Base-by-base conservation (phyloP, 1,140 invertebrate genomes). In the Drosophila pseudoananassae region DNA sequence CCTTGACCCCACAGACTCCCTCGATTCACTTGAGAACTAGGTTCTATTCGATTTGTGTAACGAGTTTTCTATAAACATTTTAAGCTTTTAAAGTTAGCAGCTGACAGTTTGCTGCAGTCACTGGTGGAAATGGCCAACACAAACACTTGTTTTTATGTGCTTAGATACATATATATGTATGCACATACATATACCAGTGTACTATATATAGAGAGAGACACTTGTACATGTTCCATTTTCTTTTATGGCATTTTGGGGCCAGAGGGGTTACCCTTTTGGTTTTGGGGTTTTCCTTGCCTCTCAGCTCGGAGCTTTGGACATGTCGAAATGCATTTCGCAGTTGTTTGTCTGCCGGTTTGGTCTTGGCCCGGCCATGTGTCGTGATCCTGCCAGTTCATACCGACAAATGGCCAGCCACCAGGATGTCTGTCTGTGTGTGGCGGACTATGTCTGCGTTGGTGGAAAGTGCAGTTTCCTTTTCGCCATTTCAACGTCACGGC, bases 41-140 rank as follows among this genome's bases (percentile, higher is more conserved):
- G 10, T 88, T 88, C 78, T 78, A 88, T 88, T 87, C 78, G 78
- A 87, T 87, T 87, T 87, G 83, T 88, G 74, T 83, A 87, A 87
- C 83, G 78, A 87, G 83, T 88, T 87, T 87, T 79, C 83, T 87
- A 88, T 87, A 88, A 82, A 88, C 83, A 87, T 87, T 87, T 88
- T 78, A 52, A 74, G 75, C 82, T 88, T 82, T 87, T 73, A 83
- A 87, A 87, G 83, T 87, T 88, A 78, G 64, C 78, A 87, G 78
- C 69, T 87, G 82, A 81, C 82, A 69, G 65, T 68, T 69, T 68
- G 65, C 50, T 36, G 65, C 50, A 84, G 61, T 74, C 59, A 15
- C 10, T 14, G 66, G 43, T 40, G 66, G 43, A 36, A 10, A 68
- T 68, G 66, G 15, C 29, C 61, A 53, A 38, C 54, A 60, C 45